Conservation (phyloP, 2,888 invertebrate genomes). For the Euphydryas editha region DNA sequence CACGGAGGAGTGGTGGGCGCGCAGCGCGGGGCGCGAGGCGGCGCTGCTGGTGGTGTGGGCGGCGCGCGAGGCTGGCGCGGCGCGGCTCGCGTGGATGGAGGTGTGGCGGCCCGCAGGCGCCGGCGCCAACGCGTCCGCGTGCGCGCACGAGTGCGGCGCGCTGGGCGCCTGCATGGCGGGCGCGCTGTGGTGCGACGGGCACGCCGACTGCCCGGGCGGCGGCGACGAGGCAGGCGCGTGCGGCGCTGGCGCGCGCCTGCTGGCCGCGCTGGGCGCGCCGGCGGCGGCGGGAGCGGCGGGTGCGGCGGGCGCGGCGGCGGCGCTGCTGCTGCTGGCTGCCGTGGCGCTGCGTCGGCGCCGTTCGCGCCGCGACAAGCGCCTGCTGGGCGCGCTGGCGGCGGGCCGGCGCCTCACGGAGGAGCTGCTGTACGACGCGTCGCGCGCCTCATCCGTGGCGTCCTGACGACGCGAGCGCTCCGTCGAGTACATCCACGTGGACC, state of each 20-base stretch:
- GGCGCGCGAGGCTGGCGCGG: constrained; percentile 91
- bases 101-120: constrained; percentile 87
- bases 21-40: constrained; percentile 73
- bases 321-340: constrained; percentile 68
- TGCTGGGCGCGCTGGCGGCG: constrained; percentile 84
- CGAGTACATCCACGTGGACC: constrained; percentile 96
- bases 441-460: constrained; percentile 81
- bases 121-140: constrained; percentile 59
- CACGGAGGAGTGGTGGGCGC: constrained; percentile 89
- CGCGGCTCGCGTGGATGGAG: constrained; percentile 90
- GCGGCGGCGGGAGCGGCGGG: constrained; percentile 82
- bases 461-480: constrained; percentile 96
- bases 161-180: constrained; percentile 90
- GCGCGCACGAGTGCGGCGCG: constrained; percentile 84
- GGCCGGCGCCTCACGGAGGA: constrained; percentile 87
- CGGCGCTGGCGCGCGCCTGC: constrained; percentile 60
- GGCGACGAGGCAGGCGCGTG: constrained; percentile 85
- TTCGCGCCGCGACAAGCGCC: constrained; percentile 84
- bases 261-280: constrained; percentile 81
- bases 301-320: constrained; percentile 77
- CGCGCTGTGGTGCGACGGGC: constrained; percentile 77
- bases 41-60: constrained; percentile 93
- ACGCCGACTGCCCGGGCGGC: constrained; percentile 86
- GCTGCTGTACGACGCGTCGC: constrained; percentile 86
- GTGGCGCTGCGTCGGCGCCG: constrained; percentile 81